A percentile compares a stretch with the other conserved stretches of the same genome.
These are phyloP conservation scores for Apis mellifera DNA, from an alignment of 1,140 invertebrate species.

Conservation along the genomic window DNA sequence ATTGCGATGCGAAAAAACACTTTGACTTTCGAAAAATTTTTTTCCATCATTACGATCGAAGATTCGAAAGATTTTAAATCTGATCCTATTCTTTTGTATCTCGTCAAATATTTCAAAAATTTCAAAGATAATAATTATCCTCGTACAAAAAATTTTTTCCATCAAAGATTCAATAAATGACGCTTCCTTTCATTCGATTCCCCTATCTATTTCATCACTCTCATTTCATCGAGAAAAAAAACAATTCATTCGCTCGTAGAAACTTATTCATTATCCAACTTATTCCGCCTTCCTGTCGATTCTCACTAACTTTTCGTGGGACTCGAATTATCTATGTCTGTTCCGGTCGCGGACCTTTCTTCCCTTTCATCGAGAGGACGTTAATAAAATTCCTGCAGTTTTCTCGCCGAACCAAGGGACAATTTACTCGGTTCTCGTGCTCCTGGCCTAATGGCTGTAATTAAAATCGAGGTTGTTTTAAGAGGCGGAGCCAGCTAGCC, in stretches of 20 bases:
- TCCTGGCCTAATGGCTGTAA: not conserved
- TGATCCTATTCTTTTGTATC: too few species aligned
- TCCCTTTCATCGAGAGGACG: not conserved
- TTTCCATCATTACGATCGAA: too few species aligned
- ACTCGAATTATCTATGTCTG: slow-evolving; percentile 10
- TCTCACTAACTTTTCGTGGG: not conserved
- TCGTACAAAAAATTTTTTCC: too few species aligned
- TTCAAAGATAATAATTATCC: too few species aligned
- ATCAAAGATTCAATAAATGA: not conserved
- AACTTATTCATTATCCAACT: slow-evolving; percentile 22
- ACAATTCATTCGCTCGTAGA: not conserved
- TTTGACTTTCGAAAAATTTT: too few species aligned
- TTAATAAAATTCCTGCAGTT: slow-evolving; percentile 6
- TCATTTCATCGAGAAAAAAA: not conserved
- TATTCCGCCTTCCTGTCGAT: not conserved
- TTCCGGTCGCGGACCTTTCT: not conserved
- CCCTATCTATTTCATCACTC: too few species aligned
- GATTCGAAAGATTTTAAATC: too few species aligned
- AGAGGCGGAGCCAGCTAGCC: not conserved
- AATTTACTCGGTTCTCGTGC: not conserved
- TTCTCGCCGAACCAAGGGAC: slow-evolving; percentile 3
- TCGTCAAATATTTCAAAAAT: too few species aligned
- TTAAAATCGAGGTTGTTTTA: slow-evolving; percentile 14
- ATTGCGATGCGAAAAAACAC: too few species aligned
- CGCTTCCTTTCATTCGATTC: too few species aligned